A percentile compares a stretch with the other conserved stretches of the same genome.
Evolutionary conservation across 2,113 vertebrate species (phyloP).

Genomic region (Patagioenas fasciata): DNA sequence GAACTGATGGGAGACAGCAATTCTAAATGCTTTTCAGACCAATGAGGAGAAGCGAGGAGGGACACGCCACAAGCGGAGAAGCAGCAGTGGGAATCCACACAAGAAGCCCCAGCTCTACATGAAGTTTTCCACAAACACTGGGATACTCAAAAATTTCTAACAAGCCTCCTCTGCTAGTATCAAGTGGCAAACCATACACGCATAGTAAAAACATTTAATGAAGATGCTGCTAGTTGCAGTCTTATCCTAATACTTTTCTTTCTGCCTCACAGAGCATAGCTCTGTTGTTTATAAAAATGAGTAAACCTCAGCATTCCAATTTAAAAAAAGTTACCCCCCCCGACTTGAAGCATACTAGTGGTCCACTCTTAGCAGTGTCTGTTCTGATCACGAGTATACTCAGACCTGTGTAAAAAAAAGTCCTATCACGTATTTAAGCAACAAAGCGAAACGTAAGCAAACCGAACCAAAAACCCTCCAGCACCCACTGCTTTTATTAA

Average conservation of each 20-base stretch:
- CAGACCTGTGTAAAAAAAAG: neutral
- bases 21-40: neutral
- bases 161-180: neutral
- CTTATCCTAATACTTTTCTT: neutral
- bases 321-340: neutral
- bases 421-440: neutral
- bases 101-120: neutral
- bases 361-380: neutral
- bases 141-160: neutral
- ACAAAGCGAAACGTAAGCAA: neutral
- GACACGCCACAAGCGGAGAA: neutral
- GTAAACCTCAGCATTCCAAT: neutral
- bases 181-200: neutral
- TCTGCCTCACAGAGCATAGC: neutral
- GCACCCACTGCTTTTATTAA: neutral
- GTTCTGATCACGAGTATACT: neutral
- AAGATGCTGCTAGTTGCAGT: neutral
- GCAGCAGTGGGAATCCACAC: neutral
- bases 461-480: neutral
- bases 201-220: neutral
- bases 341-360: neutral
- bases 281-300: neutral
- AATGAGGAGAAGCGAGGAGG: neutral
- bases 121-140: neutral
- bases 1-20: neutral